Base-by-base conservation (phyloP, 2,888 invertebrate species). In the Agrenia bidenticulata region DNA sequence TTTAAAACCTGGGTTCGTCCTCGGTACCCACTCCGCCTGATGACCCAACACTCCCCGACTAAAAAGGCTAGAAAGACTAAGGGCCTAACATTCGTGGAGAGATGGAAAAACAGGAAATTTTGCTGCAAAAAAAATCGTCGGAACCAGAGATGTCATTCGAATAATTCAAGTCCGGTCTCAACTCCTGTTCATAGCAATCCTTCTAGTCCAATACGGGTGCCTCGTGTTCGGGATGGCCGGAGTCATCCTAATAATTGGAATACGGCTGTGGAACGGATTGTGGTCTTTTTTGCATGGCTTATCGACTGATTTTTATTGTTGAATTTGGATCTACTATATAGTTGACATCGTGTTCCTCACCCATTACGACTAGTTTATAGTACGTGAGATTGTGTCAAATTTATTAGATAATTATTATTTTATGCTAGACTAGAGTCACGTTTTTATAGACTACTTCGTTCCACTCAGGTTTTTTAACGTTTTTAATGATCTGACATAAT, bases 231-330 rank as follows among this genome's bases (percentile, higher is more conserved):
- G 11, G 27, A 27, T 27, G 5, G n/a, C 32, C 11, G 4, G n/a
- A 57, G 57, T 19, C 50, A 53, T n/a, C 51, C 63, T 7, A 54
- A 54, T 51, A 32, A 53, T 2, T 54, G 59, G 49, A 58, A 58
- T 26, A 21, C 26, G 45, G 63, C 61, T 54, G 67, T 67, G 9
- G 67, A 67, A 45, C 42, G 62, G 23, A 61, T 61, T 49, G 62
- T 67, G 13, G 61, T 67, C 24, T 62, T 67, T 55, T 58, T 64
- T 42, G 64, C 67, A 9, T 67, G 67, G 15, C 49, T 67, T n/a
- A 61, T 67, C 39, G 67, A 67, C 37, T 67, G 59, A 67, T 45
- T 45, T 45, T 45, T 45, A 11, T 45, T 5, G 19, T 27, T 9
- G 15, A 11, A 15, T 15, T 45, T 45, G 45, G 45, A 9, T 5